Evolutionary conservation across 2,888 invertebrate species (phyloP), one percentile per base, ranked within the genome.

Genomic region (Cephus sareptanus): DNA sequence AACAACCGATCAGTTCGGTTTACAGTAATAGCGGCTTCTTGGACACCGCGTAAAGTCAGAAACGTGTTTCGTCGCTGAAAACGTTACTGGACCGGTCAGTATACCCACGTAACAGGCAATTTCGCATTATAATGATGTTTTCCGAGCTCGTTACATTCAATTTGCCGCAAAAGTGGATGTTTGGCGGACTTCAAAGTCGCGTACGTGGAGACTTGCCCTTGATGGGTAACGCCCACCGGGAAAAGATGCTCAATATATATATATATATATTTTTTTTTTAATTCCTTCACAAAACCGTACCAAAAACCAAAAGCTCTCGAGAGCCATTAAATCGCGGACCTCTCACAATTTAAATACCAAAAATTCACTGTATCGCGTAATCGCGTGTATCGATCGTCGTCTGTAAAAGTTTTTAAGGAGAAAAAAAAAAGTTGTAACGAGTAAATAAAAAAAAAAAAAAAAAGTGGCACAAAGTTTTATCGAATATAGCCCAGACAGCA

Each of bases 41-140:
- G 23, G 6, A 15, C 15, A 15, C 4, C 4, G 15, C 15, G 15
- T 40, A 37, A 56, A 56, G 23, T 56, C 23, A 56, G 9, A 56
- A 56, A 15, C 56, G 56, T 9, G 56, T 56, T 56, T 56, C 56
- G 15, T 23, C 9, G 56, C 23, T 56, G 9, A 23, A 56, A 56
- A 9, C 23, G 0, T 56, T 12, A 31, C 71, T 31, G 31, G 71
- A 56, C 56, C 56, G 56, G 56, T 56, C 71, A 34, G 71, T 71
- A 31, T 70, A 33, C 70, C 30, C 4, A 34, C 33, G 33, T 71
- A 71, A 71, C 71, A 71, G 15, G 71, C 71, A 33, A 71, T 71
- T 71, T 71, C 71, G 71, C 13, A 71, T 71, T 71, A 71, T 71
- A 71, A 71, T 34, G 71, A 71, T 34, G 71, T 71, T 71, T 71